Percentiles rank a stretch among this genome's conserved stretches.
These are phyloP conservation scores for Hoplias malabaricus DNA, from an alignment of 2,113 vertebrate species.

Conservation along the genomic window DNA sequence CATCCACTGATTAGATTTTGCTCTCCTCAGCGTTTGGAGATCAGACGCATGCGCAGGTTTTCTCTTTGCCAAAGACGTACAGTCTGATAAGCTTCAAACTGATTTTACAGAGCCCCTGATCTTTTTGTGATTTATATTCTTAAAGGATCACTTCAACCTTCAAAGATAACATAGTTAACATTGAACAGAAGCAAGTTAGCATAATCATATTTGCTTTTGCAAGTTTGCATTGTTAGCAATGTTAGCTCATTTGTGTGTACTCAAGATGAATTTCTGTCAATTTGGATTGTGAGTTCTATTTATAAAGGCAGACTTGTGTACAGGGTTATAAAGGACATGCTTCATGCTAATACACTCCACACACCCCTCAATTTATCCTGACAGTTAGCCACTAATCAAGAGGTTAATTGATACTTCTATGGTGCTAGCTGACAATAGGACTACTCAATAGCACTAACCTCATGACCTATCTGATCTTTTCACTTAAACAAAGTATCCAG, in stretches of 20 bases:
- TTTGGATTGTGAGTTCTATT: no score
- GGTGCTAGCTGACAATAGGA: neutral
- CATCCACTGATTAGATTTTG: constrained; percentile 41
- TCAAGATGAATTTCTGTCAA: neutral
- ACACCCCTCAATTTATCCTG: no score
- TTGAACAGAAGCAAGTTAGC: neutral
- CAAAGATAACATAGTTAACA: neutral
- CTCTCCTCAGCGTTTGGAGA: constrained; percentile 16
- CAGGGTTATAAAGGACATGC: no score
- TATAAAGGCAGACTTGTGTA: no score
- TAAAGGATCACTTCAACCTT: neutral
- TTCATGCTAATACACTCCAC: no score
- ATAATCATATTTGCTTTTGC: neutral
- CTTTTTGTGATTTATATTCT: neutral
- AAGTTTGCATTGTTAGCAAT: neutral
- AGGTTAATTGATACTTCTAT: neutral
- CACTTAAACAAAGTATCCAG: no score
- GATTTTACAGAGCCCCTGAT: neutral
- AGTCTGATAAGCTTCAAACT: constrained; percentile 10
- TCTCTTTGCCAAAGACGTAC: neutral
- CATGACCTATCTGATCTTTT: no score
- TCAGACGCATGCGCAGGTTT: neutral
- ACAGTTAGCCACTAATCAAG: no score
- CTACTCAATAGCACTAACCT: neutral
- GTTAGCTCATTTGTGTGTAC: neutral